Base-by-base conservation (phyloP, 2,113 vertebrate genomes). In the Poeciliopsis occidentalis region DNA sequence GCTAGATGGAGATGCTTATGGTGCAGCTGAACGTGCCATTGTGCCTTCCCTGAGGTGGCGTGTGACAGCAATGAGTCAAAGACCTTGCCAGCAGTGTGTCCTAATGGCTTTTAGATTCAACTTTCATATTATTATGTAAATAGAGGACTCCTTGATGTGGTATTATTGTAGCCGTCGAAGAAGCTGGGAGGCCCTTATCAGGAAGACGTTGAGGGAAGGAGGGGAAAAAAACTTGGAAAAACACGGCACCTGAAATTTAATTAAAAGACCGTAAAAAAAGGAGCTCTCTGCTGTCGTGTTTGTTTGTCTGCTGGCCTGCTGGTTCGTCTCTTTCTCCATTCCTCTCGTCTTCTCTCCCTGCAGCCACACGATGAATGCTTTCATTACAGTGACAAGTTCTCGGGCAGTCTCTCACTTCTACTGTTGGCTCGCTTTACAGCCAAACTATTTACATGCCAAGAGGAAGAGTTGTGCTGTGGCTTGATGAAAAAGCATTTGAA, bases 381-480 rank as follows among this genome's bases (percentile, higher is more conserved):
- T 91, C 90, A 93, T 93, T 93, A 93, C 84, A 86, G 79, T 89
- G 88, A 90, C 89, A 84, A 81, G 89, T 85, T 90, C 75, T 69
- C 27, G 69, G 85, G 85, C 85, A 78, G 78, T 84, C 74, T 82
- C 82, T 87, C 83, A 71, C 86, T 85, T 81, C 80, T 81, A 76
- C 82, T 88, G 68, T 78, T 78, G 81, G 70, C 85, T 74, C 66
- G 67, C 80, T 85, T 89, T 90, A 89, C 86, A 91, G 82, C 80
- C 76, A 84, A 81, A 88, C 74, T 84, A 86, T 91, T 93, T 91
- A 88, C 87, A 88, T 83, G 85, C 86, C 86, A 83, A 79, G 62
- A 85, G 86, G 85, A 89, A 85, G 69, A 69, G 24, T 76, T 83
- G 81, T 75, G 31, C 76, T 80, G 68, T 3, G 78, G 78, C 78